phyloP scores from a whole-genome alignment of 2,888 invertebrate genomes.

The Cremastinae sp. region DNA sequence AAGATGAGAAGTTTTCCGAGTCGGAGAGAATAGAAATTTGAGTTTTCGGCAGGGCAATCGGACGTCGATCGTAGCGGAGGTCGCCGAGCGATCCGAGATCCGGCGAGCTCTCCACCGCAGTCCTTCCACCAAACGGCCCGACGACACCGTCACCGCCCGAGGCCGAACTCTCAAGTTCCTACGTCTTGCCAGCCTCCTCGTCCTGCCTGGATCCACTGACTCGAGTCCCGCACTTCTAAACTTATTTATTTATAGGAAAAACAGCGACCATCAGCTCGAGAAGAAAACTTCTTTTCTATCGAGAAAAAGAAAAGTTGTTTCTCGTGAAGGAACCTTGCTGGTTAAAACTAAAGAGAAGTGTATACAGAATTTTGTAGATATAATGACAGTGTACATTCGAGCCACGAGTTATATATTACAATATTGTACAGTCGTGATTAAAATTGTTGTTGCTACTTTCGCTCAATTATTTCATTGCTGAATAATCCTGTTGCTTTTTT shows the following conservation, averaged over 20 bases:
- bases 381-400: slow-evolving; percentile 55
- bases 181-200: slow-evolving; percentile 71
- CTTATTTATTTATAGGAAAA: too few relatives aligned
- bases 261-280: too few relatives aligned
- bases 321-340: too few relatives aligned
- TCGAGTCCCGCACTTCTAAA: too few relatives aligned
- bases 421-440: slow-evolving; percentile 63
- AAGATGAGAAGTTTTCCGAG: too few relatives aligned
- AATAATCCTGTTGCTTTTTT: slow-evolving; percentile 2
- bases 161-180: slow-evolving; percentile 71
- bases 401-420: slow-evolving; percentile 52
- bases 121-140: slow-evolving; percentile 58
- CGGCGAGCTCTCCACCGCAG: slow-evolving; percentile 74
- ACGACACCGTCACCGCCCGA: slow-evolving; percentile 61
- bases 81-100: slow-evolving; percentile 74
- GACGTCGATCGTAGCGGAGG: slow-evolving; percentile 70
- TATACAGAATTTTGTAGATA: too few relatives aligned
- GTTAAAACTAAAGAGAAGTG: too few relatives aligned
- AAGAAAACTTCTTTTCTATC: too few relatives aligned
- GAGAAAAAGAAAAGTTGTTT: too few relatives aligned
- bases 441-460: slow-evolving; percentile 64
- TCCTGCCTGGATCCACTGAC: slow-evolving; percentile 74
- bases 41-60: slow-evolving; percentile 66
- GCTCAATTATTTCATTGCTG: too few relatives aligned
- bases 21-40: slow-evolving; percentile 42